Evolutionary conservation across 2,888 invertebrate genomes (phyloP).

Genomic region (Diploptera punctata): DNA sequence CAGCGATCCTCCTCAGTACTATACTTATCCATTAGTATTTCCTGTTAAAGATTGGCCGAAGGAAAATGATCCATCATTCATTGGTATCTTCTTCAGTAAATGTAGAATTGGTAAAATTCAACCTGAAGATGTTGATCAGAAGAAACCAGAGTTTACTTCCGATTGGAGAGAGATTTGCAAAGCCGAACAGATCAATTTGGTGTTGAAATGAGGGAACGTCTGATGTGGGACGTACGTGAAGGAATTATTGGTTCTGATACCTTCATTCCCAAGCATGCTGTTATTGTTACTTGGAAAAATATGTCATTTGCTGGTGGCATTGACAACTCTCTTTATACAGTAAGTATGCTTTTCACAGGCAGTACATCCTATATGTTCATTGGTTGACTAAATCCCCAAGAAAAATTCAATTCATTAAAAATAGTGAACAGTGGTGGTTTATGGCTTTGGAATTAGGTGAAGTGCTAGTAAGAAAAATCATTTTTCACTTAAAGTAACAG

Average conservation of each 20-base stretch:
- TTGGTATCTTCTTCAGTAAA: constrained; percentile 92
- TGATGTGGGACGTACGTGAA: constrained; percentile 88
- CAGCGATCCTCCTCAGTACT: constrained; percentile 87
- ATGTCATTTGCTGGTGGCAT: constrained; percentile 92
- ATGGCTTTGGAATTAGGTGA: too few relatives aligned
- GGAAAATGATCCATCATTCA: constrained; percentile 89
- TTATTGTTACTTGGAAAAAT: constrained; percentile 96
- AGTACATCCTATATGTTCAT: too few relatives aligned
- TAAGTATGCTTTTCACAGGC: constrained; percentile 54
- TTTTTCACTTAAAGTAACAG: too few relatives aligned
- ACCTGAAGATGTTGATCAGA: constrained; percentile 75
- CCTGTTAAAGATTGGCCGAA: constrained; percentile 87
- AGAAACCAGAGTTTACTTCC: constrained; percentile 61
- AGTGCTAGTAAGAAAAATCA: too few relatives aligned
- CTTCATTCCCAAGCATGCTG: constrained; percentile 89
- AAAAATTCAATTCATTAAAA: too few relatives aligned
- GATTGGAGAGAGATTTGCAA: constrained; percentile 73
- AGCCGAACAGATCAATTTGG: constrained; percentile 81
- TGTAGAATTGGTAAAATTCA: constrained; percentile 79
- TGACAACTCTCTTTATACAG: constrained; percentile 74
- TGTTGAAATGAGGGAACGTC: constrained; percentile 82
- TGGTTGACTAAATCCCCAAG: too few relatives aligned
- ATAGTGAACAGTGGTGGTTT: too few relatives aligned
- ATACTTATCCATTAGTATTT: constrained; percentile 83
- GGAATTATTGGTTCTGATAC: constrained; percentile 91